Evolutionary conservation across 1,140 invertebrate species (phyloP), one percentile per base, ranked within the genome.

Genomic region (Sarcophaga bullata): DNA sequence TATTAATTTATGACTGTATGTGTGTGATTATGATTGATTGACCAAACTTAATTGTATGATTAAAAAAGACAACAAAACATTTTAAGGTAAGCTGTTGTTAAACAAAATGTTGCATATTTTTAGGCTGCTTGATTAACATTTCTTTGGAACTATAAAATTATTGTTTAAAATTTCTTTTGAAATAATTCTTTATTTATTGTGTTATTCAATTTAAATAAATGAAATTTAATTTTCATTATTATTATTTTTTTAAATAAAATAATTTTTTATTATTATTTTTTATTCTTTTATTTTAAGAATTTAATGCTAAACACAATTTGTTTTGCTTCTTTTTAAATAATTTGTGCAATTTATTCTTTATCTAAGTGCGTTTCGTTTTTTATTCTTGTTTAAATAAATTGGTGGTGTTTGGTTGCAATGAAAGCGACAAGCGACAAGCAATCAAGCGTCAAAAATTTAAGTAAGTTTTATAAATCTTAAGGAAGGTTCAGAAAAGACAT

Each of bases 271-370:
- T n/a, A 19, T 25, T 19, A 17, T 68, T 68, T 9, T 19, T 68
- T 68, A 68, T 6, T 68, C 8, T 52, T 52, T 1, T 52, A 3
- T 9, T 52, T 52, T 37, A 2, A 37, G n/a, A 13, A n/a, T 58
- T 58, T 58, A 58, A 58, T 58, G 54, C 54, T 58, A n/a, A 58
- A 58, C 54, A 58, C 11, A 58, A 58, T 58, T 58, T n/a, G n/a
- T 58, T 37, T 37, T 37, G 62, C 19, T 68, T 68, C 8, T 68
- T 68, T 58, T 13, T 58, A 7, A 58, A 13, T 58, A 19, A 68
- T 68, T 68, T 68, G 62, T 68, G 62, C 62, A 68, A 19, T 52
- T 13, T 52, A 13, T 68, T 68, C 10, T n/a, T 19, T 37, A 37
- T 19, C 62, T 68, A 68, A 25, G 62, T 68, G 62, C 62, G 62